phyloP scores from a whole-genome alignment of 2,797 vertebrate genomes.

The Alauda arvensis region DNA sequence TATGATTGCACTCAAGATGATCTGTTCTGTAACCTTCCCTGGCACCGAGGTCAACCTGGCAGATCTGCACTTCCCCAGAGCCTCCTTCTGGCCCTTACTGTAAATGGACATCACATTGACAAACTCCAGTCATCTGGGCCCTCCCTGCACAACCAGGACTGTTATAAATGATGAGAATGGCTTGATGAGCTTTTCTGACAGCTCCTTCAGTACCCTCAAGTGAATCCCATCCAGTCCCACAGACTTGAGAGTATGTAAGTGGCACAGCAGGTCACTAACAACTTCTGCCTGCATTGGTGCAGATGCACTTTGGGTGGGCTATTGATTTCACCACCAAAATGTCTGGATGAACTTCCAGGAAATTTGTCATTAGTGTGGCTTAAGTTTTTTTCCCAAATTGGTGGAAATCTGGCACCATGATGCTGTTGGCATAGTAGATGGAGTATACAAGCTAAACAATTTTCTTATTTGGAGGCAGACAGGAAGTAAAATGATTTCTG shows the following conservation, averaged over 20 bases:
- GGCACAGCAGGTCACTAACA: not conserved
- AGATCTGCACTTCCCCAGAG: not conserved
- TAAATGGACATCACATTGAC: too few species aligned
- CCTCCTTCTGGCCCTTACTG: not conserved
- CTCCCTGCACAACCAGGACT: not conserved
- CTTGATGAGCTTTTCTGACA: not conserved
- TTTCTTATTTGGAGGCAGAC: not conserved
- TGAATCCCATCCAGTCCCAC: not conserved
- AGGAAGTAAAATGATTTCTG: not conserved
- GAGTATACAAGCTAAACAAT: accelerated
- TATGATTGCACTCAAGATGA: not conserved
- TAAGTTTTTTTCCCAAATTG: not conserved
- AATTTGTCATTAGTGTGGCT: not conserved
- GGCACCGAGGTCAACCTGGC: not conserved
- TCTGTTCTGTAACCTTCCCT: not conserved
- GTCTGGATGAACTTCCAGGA: not conserved
- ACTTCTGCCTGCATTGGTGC: not conserved
- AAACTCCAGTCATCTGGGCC: not conserved
- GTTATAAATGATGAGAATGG: not conserved
- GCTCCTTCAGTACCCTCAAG: not conserved
- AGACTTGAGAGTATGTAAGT: not conserved
- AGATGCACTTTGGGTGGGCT: not conserved
- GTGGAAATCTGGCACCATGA: not conserved
- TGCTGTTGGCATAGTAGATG: accelerated
- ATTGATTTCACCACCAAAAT: not conserved